A percentile compares a stretch with the other conserved stretches of the same genome.
Conservation (phyloP, 2,113 vertebrate species). For the Tapirus terrestris region DNA sequence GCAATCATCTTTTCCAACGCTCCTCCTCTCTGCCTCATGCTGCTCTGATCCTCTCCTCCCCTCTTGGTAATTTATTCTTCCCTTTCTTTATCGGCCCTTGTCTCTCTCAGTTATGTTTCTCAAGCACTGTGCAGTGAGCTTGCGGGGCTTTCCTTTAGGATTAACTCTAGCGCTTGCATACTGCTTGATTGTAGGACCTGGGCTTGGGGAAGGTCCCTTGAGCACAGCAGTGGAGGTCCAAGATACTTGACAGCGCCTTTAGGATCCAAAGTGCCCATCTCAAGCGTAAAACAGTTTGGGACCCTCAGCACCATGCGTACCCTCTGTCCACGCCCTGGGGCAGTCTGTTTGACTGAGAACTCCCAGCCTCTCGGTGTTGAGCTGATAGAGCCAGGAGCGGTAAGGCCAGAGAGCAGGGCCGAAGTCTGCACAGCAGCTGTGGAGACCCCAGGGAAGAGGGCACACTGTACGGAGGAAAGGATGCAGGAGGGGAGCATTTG, state of each 20-base stretch:
- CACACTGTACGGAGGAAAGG: not conserved
- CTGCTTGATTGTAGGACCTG: not conserved
- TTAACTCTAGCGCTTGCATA: not conserved
- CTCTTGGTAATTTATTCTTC: constrained; percentile 66
- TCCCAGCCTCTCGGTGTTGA: not conserved
- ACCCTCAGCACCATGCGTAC: not conserved
- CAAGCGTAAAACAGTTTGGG: not conserved
- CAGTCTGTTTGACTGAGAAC: not conserved
- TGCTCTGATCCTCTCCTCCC: constrained; percentile 64
- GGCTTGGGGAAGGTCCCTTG: not conserved
- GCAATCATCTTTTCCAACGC: constrained; percentile 66
- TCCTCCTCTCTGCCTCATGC: constrained; percentile 71
- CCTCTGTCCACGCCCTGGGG: not conserved
- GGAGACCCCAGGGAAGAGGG: not conserved
- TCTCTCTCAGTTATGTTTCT: constrained; percentile 58
- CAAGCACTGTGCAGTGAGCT: constrained; percentile 45
- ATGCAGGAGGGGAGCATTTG: not conserved
- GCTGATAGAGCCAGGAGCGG: not conserved
- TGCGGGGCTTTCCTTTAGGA: not conserved
- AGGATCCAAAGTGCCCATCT: not conserved
- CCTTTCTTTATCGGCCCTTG: constrained; percentile 65
- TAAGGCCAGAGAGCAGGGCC: not conserved
- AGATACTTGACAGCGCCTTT: not conserved
- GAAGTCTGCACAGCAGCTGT: not conserved
- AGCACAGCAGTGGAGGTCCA: not conserved